These are phyloP conservation scores for Numenius phaeopus DNA, from an alignment of 2,797 vertebrate species.

Conservation along the genomic window DNA sequence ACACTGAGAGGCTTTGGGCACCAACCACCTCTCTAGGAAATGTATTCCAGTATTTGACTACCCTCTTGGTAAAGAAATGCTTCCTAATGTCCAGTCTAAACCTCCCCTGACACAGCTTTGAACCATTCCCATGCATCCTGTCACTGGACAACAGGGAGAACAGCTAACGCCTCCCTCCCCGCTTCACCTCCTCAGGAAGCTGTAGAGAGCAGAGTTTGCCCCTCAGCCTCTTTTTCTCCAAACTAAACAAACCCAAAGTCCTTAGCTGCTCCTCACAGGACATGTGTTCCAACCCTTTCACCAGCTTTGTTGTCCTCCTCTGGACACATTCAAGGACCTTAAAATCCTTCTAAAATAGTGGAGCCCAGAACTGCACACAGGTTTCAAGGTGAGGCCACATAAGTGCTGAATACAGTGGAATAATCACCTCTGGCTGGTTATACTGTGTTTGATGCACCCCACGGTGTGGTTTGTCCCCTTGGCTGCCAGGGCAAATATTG, in stretches of 20 bases:
- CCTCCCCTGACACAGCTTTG: neutral
- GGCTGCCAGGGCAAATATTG: neutral
- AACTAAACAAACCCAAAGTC: neutral
- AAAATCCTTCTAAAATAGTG: neutral
- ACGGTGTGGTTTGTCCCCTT: neutral
- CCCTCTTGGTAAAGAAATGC: neutral
- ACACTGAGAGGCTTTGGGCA: neutral
- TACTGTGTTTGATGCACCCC: neutral
- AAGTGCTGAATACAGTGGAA: accelerated
- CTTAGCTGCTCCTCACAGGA: accelerated
- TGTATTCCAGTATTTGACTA: neutral
- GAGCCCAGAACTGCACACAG: neutral
- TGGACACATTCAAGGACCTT: neutral
- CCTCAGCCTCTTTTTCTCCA: neutral
- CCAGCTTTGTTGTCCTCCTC: neutral
- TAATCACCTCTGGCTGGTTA: neutral
- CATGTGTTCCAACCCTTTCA: neutral
- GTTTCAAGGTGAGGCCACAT: neutral
- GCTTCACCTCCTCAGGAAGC: neutral
- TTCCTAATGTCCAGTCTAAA: neutral
- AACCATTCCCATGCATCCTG: accelerated
- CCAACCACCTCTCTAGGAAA: neutral
- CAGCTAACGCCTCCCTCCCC: neutral
- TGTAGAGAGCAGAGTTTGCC: neutral
- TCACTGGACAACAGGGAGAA: neutral